These are phyloP conservation scores for Lysandra bellargus DNA, from an alignment of 2,888 invertebrate species.

Conservation along the genomic window DNA sequence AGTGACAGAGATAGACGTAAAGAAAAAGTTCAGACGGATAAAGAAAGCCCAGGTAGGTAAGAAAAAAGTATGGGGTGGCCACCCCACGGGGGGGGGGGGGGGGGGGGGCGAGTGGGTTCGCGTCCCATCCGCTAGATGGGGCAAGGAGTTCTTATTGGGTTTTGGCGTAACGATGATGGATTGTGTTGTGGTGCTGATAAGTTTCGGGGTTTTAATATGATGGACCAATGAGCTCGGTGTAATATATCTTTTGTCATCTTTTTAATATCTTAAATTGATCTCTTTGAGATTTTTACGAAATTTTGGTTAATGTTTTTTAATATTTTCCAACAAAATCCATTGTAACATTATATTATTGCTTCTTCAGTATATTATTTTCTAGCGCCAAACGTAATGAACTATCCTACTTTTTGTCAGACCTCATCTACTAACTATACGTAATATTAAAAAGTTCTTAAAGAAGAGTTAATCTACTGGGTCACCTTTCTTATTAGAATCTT, in stretches of 20 bases:
- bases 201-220: conserved; percentile 65
- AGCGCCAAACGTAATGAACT: too few relatives aligned
- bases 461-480: background rate
- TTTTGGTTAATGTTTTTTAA: background rate
- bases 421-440: too few relatives aligned
- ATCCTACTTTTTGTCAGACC: too few relatives aligned
- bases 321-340: background rate
- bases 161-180: conserved; percentile 79
- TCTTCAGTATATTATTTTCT: too few relatives aligned
- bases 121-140: conserved; percentile 71
- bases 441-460: background rate
- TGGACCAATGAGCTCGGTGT: conserved; percentile 48
- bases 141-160: conserved; percentile 74
- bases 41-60: conserved; percentile 80
- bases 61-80: conserved; percentile 76
- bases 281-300: background rate
- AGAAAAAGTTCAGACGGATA: conserved; percentile 76
- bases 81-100: conserved; percentile 56
- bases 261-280: conserved; percentile 45
- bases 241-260: conserved; percentile 70
- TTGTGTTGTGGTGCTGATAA: conserved; percentile 75
- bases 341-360: background rate
- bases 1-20: conserved; percentile 62
- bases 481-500: background rate
- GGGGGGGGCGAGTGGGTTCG: conserved; percentile 62